Evolutionary conservation across 2,113 vertebrate genomes (phyloP).

Genomic region (Xenopus borealis): DNA sequence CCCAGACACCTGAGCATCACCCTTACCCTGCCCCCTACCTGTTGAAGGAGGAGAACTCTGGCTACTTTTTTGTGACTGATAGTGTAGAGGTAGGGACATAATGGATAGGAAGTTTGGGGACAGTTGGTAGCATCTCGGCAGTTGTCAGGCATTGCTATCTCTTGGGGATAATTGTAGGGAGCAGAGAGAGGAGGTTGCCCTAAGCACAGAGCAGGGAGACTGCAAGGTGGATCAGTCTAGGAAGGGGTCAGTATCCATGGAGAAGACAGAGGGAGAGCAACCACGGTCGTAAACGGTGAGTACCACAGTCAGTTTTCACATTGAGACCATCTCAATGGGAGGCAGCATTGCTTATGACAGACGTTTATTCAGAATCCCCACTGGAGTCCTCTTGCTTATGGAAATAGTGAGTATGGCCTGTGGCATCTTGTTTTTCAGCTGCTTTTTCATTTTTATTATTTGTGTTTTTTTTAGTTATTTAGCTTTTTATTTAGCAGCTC

Average conservation of each 20-base stretch:
- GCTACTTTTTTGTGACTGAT: background rate
- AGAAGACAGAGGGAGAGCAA: conserved; percentile 61
- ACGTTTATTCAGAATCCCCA: conserved; percentile 66
- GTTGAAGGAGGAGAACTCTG: background rate
- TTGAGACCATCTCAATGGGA: conserved; percentile 62
- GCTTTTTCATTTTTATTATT: too few relatives aligned
- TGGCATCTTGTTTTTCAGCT: too few relatives aligned
- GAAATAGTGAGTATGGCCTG: conserved; percentile 68
- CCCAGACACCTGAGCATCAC: background rate
- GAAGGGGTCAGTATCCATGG: background rate
- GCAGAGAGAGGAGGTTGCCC: too few relatives aligned
- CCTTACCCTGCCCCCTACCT: conserved; percentile 6
- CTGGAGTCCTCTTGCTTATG: conserved; percentile 69
- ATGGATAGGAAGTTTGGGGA: background rate
- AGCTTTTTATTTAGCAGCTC: too few relatives aligned
- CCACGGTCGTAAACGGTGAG: conserved; percentile 66
- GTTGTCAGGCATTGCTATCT: too few relatives aligned
- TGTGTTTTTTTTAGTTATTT: too few relatives aligned
- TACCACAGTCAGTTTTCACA: conserved; percentile 71
- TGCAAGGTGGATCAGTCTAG: background rate
- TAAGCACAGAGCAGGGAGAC: background rate
- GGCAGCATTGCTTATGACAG: conserved; percentile 68
- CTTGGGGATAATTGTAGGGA: too few relatives aligned
- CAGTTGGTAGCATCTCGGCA: too few relatives aligned
- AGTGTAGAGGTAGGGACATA: background rate